Conservation (phyloP, 2,113 vertebrate genomes). For the Bos indicus region DNA sequence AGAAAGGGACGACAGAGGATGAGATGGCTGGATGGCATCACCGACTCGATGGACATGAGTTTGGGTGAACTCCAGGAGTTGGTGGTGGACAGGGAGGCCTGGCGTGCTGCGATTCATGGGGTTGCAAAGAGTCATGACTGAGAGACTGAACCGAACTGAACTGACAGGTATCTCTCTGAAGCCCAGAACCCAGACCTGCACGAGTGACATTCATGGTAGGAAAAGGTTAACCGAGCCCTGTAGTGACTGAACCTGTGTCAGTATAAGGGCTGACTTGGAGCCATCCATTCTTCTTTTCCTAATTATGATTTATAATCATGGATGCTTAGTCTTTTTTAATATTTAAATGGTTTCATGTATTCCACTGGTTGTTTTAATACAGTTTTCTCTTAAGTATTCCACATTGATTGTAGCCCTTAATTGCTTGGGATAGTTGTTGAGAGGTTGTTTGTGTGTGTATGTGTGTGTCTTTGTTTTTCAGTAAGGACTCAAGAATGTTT, state of each 20-base stretch:
- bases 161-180: not conserved
- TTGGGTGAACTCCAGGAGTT: no score
- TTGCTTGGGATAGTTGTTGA: not conserved
- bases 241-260: rapidly evolving
- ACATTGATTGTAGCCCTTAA: not conserved
- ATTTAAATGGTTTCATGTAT: not conserved
- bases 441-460: not conserved
- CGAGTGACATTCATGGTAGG: no score
- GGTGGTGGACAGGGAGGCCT: no score
- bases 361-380: not conserved
- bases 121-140: no score
- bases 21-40: no score
- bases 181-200: not conserved
- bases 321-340: not conserved
- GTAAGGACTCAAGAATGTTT: not conserved
- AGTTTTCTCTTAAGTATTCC: not conserved
- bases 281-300: not conserved
- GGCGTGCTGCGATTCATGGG: no score
- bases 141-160: no score
- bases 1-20: no score
- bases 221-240: rapidly evolving
- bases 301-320: not conserved
- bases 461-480: not conserved
- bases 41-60: no score
- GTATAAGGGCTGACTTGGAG: not conserved